Evolutionary conservation across 1,140 invertebrate species (phyloP).

Genomic region (Drosophila pandora): DNA sequence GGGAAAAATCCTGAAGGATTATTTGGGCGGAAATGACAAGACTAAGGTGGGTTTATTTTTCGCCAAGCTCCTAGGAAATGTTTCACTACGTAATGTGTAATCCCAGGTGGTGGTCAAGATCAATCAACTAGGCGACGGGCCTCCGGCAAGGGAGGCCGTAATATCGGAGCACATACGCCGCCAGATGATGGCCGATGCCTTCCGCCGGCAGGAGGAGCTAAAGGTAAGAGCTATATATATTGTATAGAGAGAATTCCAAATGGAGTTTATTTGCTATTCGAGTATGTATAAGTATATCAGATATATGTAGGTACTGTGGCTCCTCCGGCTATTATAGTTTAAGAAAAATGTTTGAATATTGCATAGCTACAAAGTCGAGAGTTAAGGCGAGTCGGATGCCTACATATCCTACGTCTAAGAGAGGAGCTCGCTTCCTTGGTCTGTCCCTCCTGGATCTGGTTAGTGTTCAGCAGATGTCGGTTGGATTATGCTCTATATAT

Average conservation of each 20-base stretch:
- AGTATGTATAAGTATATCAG: conserved; percentile 42
- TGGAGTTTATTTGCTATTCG: conserved; percentile 45
- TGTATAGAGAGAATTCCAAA: conserved; percentile 46
- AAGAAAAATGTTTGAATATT: conserved; percentile 50
- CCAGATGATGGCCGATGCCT: conserved; percentile 94
- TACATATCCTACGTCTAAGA: conserved; percentile 3
- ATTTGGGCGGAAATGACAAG: conserved; percentile 95
- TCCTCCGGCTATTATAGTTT: conserved; percentile 43
- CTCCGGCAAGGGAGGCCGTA: conserved; percentile 94
- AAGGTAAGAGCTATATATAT: conserved; percentile 86
- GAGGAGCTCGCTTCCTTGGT: conserved; percentile 25
- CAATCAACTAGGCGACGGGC: conserved; percentile 89
- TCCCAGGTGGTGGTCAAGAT: conserved; percentile 88
- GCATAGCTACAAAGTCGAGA: conserved; percentile 67
- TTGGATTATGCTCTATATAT: conserved; percentile 18
- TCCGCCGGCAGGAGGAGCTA: conserved; percentile 92
- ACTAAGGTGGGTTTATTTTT: conserved; percentile 54
- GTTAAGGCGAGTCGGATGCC: conserved; percentile 51
- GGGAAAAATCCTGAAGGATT: conserved; percentile 89
- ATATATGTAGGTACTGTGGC: conserved; percentile 36
- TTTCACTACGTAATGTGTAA: neutral
- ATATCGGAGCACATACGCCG: conserved; percentile 94
- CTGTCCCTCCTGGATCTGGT: conserved; percentile 19
- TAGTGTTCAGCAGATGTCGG: conserved; percentile 38
- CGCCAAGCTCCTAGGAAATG: conserved; percentile 74